Conservation (phyloP, 2,888 invertebrate genomes). For the Leistus spinibarbis region DNA sequence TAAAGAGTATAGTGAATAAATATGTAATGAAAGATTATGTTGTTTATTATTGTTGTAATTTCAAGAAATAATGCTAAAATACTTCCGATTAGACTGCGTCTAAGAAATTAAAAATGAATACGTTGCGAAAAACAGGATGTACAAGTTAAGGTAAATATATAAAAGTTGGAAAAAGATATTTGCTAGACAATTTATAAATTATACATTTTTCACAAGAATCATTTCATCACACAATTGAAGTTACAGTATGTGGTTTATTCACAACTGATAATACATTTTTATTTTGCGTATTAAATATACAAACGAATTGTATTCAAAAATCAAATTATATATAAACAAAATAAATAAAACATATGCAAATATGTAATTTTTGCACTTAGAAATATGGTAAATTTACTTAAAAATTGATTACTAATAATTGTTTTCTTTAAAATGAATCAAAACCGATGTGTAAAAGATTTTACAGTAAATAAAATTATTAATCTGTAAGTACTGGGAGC, state of each 20-base stretch:
- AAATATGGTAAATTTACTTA: not conserved
- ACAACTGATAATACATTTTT: conserved; percentile 25
- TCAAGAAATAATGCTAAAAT: not conserved
- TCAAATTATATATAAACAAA: too few relatives aligned
- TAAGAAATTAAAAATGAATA: too few relatives aligned
- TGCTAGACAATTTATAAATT: conserved; percentile 34
- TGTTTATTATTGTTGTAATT: not conserved
- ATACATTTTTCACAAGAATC: conserved; percentile 32
- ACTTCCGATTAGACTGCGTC: too few relatives aligned
- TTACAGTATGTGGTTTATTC: conserved; percentile 35
- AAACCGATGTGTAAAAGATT: too few relatives aligned
- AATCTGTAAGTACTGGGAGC: too few relatives aligned
- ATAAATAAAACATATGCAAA: not conserved
- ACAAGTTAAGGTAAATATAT: too few relatives aligned
- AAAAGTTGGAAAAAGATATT: too few relatives aligned
- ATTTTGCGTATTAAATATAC: too few relatives aligned
- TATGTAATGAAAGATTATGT: not conserved
- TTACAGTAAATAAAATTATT: too few relatives aligned
- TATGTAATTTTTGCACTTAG: not conserved
- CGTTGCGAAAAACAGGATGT: too few relatives aligned
- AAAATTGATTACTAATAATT: not conserved
- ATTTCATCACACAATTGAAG: conserved; percentile 33
- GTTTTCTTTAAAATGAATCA: too few relatives aligned
- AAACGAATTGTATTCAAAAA: too few relatives aligned
- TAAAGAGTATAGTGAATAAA: not conserved